Conservation (phyloP, 2,888 invertebrate genomes). For the Ditylenchus weischeri region DNA sequence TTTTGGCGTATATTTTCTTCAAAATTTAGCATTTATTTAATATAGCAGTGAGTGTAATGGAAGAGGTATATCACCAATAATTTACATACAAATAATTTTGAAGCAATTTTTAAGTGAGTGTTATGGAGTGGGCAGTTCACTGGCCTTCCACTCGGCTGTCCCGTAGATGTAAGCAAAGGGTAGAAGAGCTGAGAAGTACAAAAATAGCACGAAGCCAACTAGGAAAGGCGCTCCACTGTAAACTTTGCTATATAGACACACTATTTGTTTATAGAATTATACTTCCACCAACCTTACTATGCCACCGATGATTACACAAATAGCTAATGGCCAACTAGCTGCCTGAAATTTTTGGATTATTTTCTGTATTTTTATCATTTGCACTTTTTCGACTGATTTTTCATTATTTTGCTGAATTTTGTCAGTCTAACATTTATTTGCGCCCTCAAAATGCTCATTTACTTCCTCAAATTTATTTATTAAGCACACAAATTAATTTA, state of each 20-base stretch:
- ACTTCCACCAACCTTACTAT: slow-evolving; percentile 2
- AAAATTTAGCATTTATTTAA: slow-evolving; percentile 1
- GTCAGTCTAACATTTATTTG: too few species aligned
- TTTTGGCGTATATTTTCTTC: background rate
- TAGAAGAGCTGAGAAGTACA: slow-evolving; percentile 32
- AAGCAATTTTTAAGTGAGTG: too few species aligned
- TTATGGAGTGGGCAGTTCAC: slow-evolving; percentile 23
- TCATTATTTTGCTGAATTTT: too few species aligned
- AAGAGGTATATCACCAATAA: background rate
- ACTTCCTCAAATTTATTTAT: too few species aligned
- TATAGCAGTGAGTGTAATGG: background rate
- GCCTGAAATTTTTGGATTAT: slow-evolving; percentile 6
- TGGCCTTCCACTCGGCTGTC: slow-evolving; percentile 33
- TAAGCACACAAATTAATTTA: too few species aligned
- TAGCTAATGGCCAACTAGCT: slow-evolving; percentile 32
- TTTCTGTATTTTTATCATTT: too few species aligned
- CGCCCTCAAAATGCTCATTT: too few species aligned
- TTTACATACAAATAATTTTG: background rate
- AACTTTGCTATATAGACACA: background rate
- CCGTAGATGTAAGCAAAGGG: slow-evolving; percentile 34
- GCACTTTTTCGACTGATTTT: too few species aligned
- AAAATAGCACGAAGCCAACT: slow-evolving; percentile 32
- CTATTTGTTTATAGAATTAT: background rate
- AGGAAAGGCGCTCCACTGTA: slow-evolving; percentile 33
- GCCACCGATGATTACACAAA: slow-evolving; percentile 38